Base-by-base conservation (phyloP, 2,113 vertebrate species). In the Puffinus mauretanicus region DNA sequence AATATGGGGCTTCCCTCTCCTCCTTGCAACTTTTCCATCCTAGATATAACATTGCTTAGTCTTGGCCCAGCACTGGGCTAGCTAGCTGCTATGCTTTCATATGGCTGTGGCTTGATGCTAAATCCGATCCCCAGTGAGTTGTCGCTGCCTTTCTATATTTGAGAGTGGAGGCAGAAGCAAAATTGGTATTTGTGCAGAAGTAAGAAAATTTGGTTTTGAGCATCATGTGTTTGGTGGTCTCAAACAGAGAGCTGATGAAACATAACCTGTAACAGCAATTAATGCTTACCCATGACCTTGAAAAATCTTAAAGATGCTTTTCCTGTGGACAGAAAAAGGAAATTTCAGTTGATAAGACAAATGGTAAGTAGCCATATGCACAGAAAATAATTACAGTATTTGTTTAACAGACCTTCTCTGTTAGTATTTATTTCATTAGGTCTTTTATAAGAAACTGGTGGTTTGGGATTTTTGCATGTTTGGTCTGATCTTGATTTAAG, bases 41-140 rank as follows among this genome's bases (percentile, higher is more conserved):
- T 58, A 72, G 34, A 10, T 14, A 47, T 1, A 29, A 13, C 0
- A 0, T 5, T 34, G 16, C 24, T 69, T 16, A 16, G 17, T 51
- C 82, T 62, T 61, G 36, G 12, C 22, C 32, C 46, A 92, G 30
- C n/a, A 21, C 11, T 10, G 40, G 52, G 14, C 25, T 15, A 38
- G 6, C 24, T 2, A 49, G 29, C 7, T 91, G 22, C 32, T 38
- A 2, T 42, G 29, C 5, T 75, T 67, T 62, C 22, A n/a, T 24
- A 9, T 15, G 16, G 16, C 34, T 46, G 25, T 49, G 49, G 16
- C 36, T 44, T 26, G 46, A 34, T 58, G 32, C 13, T 66, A 61
- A 85, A 29, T 19, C 24, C 2, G 1, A 38, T 46, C 25, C 2
- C 13, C 38, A 44, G 6, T 52, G n/a, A n/a, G 38, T 57, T 91